Conservation (phyloP, 2,113 vertebrate species). For the Vulpes lagopus region DNA sequence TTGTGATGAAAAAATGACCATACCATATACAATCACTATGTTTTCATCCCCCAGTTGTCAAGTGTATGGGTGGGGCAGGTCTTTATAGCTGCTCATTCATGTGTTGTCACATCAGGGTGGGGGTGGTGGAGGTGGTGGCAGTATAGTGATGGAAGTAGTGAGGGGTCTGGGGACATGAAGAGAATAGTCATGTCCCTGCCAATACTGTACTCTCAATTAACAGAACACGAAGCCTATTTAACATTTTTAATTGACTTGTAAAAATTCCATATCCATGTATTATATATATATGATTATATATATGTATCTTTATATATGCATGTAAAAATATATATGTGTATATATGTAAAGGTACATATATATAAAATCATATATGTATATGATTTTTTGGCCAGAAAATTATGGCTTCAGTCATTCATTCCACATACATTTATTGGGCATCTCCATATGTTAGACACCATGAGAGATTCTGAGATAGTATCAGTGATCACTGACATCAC, state of each 20-base stretch:
- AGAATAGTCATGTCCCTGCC: neutral
- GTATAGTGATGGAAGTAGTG: neutral
- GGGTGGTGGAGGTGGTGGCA: too few relatives aligned
- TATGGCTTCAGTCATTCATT: neutral
- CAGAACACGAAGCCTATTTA: neutral
- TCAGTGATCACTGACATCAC: neutral
- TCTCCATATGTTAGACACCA: neutral
- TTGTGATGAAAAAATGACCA: neutral
- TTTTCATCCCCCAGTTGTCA: neutral
- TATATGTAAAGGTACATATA: neutral
- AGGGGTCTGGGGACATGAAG: neutral
- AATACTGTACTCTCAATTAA: neutral
- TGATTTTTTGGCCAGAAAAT: neutral
- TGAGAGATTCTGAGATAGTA: neutral
- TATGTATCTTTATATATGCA: neutral
- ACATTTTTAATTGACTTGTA: neutral
- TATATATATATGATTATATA: neutral
- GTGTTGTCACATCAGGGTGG: neutral
- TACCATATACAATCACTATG: neutral
- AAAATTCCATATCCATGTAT: neutral
- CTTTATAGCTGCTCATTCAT: neutral
- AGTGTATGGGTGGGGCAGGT: neutral
- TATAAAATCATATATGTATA: neutral
- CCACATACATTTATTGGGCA: neutral
- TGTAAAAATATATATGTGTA: neutral